Conservation (phyloP, 2,888 invertebrate species). For the Ariolimax columbianus region DNA sequence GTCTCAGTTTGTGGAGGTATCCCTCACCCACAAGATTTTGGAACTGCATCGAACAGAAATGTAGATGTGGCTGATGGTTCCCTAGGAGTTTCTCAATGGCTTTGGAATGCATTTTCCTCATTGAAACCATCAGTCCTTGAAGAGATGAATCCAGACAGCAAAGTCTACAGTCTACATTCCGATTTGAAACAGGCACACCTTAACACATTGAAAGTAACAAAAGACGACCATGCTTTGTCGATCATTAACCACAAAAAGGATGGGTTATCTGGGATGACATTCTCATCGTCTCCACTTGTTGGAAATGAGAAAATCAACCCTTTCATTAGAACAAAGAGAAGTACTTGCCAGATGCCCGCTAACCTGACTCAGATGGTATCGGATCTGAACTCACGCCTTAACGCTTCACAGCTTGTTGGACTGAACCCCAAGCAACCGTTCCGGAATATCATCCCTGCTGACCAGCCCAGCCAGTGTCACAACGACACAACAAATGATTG, state of each 20-base stretch:
- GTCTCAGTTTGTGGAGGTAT: too few species aligned
- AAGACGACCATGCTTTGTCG: neutral
- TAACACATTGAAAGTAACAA: too few species aligned
- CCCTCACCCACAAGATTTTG: too few species aligned
- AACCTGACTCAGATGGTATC: slow-evolving; percentile 7
- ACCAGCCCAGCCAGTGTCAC: slow-evolving; percentile 15
- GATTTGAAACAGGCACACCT: neutral
- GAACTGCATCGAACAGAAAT: too few species aligned
- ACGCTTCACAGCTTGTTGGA: neutral
- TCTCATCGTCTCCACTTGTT: neutral
- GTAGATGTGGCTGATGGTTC: too few species aligned
- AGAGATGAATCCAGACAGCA: neutral
- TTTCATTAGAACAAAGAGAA: slow-evolving; percentile 39
- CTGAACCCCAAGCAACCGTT: neutral
- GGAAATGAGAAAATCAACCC: neutral
- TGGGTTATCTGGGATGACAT: neutral
- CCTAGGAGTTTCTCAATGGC: neutral
- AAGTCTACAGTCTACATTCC: neutral
- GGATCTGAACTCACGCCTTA: slow-evolving; percentile 29
- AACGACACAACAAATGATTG: neutral
- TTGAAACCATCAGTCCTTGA: neutral
- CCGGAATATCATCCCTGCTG: neutral
- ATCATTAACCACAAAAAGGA: neutral
- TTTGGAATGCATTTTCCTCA: neutral
- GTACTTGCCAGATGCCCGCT: slow-evolving; percentile 17